Base-by-base conservation (phyloP, 2,113 vertebrate genomes). In the Leptosomus discolor region DNA sequence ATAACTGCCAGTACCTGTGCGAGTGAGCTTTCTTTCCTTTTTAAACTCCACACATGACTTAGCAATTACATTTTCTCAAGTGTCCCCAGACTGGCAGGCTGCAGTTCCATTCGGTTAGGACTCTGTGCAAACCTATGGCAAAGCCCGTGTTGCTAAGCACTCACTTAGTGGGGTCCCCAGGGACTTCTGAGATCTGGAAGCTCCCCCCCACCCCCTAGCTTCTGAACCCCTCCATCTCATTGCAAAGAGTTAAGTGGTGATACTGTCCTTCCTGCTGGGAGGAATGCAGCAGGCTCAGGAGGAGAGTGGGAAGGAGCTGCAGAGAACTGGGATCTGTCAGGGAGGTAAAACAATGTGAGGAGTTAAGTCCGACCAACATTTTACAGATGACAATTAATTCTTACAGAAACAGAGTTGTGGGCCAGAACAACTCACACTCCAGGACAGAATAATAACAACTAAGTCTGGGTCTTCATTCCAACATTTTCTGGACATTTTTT, bases 201-300 rank as follows among this genome's bases (percentile, higher is more conserved):
- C n/a, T 21, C 21, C 19, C n/a, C n/a, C 2, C 45, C 8, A 15
- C 16, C 45, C 16, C 45, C 16, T 46, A 16, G 20, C 46, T 46
- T 27, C 37, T 51, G 14, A 19, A 8, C 48, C 5, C 21, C 18
- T 29, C 23, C 41, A 32, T 27, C 18, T 9, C 41, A 68, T 3
- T 46, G 22, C 58, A 45, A 19, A 0, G 1, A 39, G 20, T 16
- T 19, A 29, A 30, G 36, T 0, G 9, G 12, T 16, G 39, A n/a
- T 37, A 29, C 50, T 81, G 76, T 26, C 61, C 24, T 37, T 87
- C 76, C 77, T 70, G 41, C n/a, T 26, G 39, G 54, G 61, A 69
- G 43, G 23, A 60, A 71, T 1, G 4, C 30, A 17, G 74, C 51
- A 26, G n/a, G 57, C 79, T 79, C 50, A n/a, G 68, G 27, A 51